Evolutionary conservation across 2,888 invertebrate genomes (phyloP), one percentile per base, ranked within the genome.

Genomic region (Deilephila porcellus): DNA sequence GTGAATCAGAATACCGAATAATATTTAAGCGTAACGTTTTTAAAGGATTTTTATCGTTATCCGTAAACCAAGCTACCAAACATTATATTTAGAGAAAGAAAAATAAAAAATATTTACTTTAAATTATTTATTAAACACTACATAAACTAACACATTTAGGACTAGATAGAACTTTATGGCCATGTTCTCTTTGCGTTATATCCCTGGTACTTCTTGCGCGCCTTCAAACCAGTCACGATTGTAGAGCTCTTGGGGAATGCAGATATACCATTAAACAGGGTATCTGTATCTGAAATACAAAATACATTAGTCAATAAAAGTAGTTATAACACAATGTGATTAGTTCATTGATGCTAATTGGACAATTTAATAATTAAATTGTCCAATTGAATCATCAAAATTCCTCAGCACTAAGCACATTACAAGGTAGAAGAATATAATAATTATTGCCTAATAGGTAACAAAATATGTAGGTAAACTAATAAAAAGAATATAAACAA

Each of bases 241-340:
- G 98, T 98, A 1, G 98, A 98, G 84, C 97, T 97, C 83, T 96
- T 96, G 1, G 98, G 98, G 88, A 97, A 99, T 0, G 98, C 99
- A 37, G 97, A 97, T 80, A 96, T 89, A 11, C 99, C 99, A 77
- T 95, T 88, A 77, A 93, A 94, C 63, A 92, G 34, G 4, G 91
- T 88, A 74, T 93, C 94, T 84, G 88, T 94, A 71, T 94, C 94
- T 94, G 89, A 77, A 92, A 91, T 53, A 76, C 73, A 74, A 72
- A 75, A 74, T 59, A 60, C 72, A 67, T 59, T 60, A 70, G 45
- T 45, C 11, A 11, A 45, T 14, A 11, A 45, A 45, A 11, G 45
- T 11, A 11, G 14, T 45, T 14, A 1, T 45, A 14, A 45, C 45
- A 20, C 17, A 70, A 7, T n/a, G 52, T 45, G 2, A 59, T 53